Evolutionary conservation across 2,797 vertebrate species (phyloP), one percentile per base, ranked within the genome.

Genomic region (Microcaecilia unicolor): DNA sequence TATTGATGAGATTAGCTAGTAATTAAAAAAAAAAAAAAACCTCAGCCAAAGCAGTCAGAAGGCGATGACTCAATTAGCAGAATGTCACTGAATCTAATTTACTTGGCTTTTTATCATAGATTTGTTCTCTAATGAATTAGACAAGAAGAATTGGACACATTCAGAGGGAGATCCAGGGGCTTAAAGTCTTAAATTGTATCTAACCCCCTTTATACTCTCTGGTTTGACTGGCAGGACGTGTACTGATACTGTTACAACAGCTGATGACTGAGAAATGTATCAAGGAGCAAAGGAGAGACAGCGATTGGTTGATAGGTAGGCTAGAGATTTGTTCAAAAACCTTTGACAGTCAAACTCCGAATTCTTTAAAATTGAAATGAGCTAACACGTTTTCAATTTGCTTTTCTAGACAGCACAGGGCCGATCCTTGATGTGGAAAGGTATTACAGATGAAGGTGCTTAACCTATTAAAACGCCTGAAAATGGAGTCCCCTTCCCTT

Each of bases 1-100:
- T 90, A 91, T 92, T 91, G 92, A 92, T 90, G 85, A 92, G 90
- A 92, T 93, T 93, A 93, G 85, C 78, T 80, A 80, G 83, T 90
- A 93, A 94, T 97, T 92, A 93, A 92, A 88, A 89, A 71, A 83
- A n/a, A n/a, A n/a, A n/a, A n/a, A n/a, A n/a, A n/a, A n/a, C n/a
- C n/a, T 78, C 80, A 78, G 80, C 74, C 83, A 80, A 81, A 80
- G 78, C 73, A 70, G 72, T 74, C 84, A 67, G 72, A 72, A 80
- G 85, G 79, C 86, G 82, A 96, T 58, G 74, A 75, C 87, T 95
- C 88, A 90, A 92, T 97, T 97, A 94, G 83, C 71, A 52, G 73
- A 84, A 88, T 91, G 90, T 90, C 86, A 85, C 82, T 74, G 80
- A 88, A 83, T 88, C 78, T 92, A 85, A 92, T 94, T 91, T 86